A percentile compares a stretch with the other conserved stretches of the same genome.
These are phyloP conservation scores for Aphelocoma californica DNA, from an alignment of 2,797 vertebrate genomes.

Conservation along the genomic window DNA sequence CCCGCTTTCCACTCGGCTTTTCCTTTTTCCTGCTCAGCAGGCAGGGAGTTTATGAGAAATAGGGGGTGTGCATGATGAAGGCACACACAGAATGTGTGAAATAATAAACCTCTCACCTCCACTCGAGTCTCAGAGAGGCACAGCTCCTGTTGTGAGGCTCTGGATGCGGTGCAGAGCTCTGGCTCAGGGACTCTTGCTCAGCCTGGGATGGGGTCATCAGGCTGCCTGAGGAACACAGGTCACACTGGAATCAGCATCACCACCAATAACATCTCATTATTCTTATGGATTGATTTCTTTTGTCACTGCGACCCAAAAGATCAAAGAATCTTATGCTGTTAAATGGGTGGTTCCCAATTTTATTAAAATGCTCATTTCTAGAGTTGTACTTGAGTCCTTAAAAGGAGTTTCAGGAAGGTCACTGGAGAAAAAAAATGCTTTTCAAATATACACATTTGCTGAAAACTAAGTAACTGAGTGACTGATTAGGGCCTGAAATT, in stretches of 20 bases:
- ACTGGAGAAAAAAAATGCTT: neutral
- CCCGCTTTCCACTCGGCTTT: neutral
- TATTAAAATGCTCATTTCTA: neutral
- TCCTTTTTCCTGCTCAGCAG: slow-evolving; percentile 22
- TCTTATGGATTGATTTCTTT: neutral
- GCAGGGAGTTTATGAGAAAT: neutral
- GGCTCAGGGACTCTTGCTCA: neutral
- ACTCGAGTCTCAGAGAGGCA: neutral
- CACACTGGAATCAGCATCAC: neutral
- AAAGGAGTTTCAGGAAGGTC: neutral
- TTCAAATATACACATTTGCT: neutral
- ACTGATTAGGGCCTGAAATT: neutral
- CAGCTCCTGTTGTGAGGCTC: neutral
- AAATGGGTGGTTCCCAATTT: rapidly evolving
- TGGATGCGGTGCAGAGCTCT: rapidly evolving
- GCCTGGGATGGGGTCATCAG: rapidly evolving
- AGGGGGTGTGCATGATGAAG: neutral
- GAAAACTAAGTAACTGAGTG: neutral
- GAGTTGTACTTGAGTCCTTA: neutral
- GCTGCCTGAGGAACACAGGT: neutral
- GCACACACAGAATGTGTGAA: neutral
- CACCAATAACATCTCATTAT: neutral
- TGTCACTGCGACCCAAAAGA: neutral
- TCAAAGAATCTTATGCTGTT: neutral
- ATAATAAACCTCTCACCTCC: slow-evolving; percentile 15